Percentiles rank a stretch among this genome's conserved stretches.
Evolutionary conservation across 2,113 vertebrate species (phyloP).

Genomic region (Leptosomus discolor): DNA sequence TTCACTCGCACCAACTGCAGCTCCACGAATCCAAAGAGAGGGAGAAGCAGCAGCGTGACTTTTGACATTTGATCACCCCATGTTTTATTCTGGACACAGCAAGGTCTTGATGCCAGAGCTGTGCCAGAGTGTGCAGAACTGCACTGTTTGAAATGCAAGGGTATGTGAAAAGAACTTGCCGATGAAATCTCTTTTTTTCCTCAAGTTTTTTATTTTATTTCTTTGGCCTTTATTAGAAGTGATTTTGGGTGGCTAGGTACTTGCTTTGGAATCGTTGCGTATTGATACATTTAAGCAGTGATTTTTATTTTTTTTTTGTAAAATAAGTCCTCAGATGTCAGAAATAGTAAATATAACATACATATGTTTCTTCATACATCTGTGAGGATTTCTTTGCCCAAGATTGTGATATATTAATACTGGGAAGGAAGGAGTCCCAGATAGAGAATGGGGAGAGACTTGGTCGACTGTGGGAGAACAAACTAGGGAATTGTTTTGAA

Average conservation of each 20-base stretch:
- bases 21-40: background rate
- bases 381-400: background rate
- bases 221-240: background rate
- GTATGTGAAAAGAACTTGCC: accelerated
- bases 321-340: background rate
- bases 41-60: accelerated
- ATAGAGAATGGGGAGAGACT: background rate
- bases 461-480: background rate
- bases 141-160: background rate
- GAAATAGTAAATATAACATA: background rate
- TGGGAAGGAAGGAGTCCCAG: background rate
- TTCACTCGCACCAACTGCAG: accelerated
- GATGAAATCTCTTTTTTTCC: accelerated
- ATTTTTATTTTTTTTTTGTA: background rate
- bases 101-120: background rate
- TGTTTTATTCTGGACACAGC: background rate
- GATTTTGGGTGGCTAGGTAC: background rate
- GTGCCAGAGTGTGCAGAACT: background rate
- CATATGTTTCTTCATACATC: accelerated
- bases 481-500: background rate
- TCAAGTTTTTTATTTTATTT: background rate
- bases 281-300: background rate
- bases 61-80: background rate
- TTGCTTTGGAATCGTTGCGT: background rate
- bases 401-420: background rate